These are phyloP conservation scores for Varecia variegata DNA, from an alignment of 2,797 vertebrate genomes.

Conservation along the genomic window DNA sequence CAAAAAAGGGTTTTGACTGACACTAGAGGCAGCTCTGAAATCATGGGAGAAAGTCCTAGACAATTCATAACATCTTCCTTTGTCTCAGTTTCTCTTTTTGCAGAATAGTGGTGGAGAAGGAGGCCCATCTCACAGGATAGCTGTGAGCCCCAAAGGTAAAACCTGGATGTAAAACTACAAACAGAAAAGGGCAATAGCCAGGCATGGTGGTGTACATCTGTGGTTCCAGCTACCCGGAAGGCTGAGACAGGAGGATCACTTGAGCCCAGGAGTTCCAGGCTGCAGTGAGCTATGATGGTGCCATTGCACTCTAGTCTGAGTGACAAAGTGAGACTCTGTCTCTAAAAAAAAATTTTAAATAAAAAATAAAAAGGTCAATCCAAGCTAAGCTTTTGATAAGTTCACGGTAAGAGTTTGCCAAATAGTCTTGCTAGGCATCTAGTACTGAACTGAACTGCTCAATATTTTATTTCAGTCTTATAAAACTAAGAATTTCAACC, in stretches of 20 bases:
- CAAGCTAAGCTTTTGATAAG: too few species aligned
- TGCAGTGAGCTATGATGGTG: background rate
- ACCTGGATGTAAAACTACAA: background rate
- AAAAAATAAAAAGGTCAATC: background rate
- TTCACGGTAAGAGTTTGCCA: accelerated
- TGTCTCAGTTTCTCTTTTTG: background rate
- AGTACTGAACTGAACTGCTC: too few species aligned
- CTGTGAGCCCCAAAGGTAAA: too few species aligned
- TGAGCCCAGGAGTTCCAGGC: background rate
- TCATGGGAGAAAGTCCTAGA: background rate
- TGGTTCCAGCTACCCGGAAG: background rate
- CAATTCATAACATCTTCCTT: accelerated
- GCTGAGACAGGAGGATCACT: background rate
- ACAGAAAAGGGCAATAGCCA: background rate
- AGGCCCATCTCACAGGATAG: accelerated
- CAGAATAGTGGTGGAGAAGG: background rate
- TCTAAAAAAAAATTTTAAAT: background rate
- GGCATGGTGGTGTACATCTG: background rate
- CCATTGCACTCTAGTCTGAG: background rate
- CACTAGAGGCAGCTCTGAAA: background rate
- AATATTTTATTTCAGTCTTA: background rate
- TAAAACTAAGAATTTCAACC: background rate
- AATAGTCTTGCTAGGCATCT: background rate
- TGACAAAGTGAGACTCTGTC: background rate
- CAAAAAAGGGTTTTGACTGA: background rate